These are phyloP conservation scores for Oxytorus armatus DNA, from an alignment of 2,888 invertebrate species.

Conservation along the genomic window DNA sequence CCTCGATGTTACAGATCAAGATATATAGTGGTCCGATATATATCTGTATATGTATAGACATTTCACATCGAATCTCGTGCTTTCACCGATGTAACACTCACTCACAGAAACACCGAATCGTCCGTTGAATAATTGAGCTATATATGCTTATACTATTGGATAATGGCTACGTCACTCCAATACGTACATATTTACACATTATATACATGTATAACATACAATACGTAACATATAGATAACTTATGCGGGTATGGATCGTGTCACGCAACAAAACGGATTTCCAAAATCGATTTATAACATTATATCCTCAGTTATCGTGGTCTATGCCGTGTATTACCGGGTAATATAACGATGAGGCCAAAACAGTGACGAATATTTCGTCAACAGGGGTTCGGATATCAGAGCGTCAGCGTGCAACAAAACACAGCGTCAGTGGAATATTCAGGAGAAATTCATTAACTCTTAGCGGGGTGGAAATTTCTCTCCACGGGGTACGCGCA, in stretches of 20 bases:
- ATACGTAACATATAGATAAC: slow-evolving; percentile 20
- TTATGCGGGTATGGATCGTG: slow-evolving; percentile 28
- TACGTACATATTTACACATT: slow-evolving; percentile 32
- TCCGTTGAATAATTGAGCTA: slow-evolving; percentile 62
- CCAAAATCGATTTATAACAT: slow-evolving; percentile 66
- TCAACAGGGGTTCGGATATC: not conserved
- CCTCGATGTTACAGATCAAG: slow-evolving; percentile 65
- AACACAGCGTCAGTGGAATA: slow-evolving; percentile 56
- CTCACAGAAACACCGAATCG: slow-evolving; percentile 35
- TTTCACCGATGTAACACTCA: slow-evolving; percentile 36
- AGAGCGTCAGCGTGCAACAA: slow-evolving; percentile 36
- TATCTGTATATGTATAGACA: slow-evolving; percentile 20
- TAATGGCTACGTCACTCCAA: slow-evolving; percentile 57
- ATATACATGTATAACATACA: slow-evolving; percentile 4
- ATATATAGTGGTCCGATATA: slow-evolving; percentile 51
- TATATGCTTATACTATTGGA: slow-evolving; percentile 51
- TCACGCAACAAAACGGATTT: slow-evolving; percentile 56
- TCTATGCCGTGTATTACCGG: not conserved
- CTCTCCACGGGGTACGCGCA: slow-evolving; percentile 10
- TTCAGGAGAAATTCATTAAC: slow-evolving; percentile 65
- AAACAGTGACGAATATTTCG: slow-evolving; percentile 48
- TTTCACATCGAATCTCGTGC: slow-evolving; percentile 45
- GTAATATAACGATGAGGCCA: slow-evolving; percentile 15
- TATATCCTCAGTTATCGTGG: slow-evolving; percentile 56
- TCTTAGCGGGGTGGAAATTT: slow-evolving; percentile 1